phyloP scores from a whole-genome alignment of 2,113 vertebrate genomes.

The Cyphomyrus plagiostoma region DNA sequence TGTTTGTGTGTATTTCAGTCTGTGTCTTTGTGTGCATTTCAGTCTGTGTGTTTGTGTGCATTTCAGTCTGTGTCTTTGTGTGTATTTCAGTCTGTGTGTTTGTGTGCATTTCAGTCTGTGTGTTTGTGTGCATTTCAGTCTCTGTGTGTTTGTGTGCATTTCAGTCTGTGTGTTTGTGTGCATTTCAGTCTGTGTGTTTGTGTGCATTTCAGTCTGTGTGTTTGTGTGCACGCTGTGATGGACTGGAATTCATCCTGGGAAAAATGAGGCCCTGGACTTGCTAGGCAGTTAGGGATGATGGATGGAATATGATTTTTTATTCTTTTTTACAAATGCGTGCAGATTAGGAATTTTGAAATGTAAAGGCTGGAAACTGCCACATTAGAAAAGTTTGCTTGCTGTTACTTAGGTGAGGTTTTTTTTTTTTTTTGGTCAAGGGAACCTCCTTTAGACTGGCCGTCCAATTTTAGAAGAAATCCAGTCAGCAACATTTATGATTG shows the following conservation, averaged over 20 bases:
- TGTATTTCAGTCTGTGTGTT: too few relatives aligned
- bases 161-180: too few relatives aligned
- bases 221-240: neutral
- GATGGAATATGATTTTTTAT: neutral
- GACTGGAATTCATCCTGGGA: neutral
- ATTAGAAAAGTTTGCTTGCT: neutral
- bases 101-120: too few relatives aligned
- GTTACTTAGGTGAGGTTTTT: neutral
- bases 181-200: too few relatives aligned
- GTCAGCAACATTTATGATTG: slow-evolving; percentile 6
- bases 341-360: neutral
- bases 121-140: too few relatives aligned
- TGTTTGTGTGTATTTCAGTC: too few relatives aligned
- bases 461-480: neutral
- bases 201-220: too few relatives aligned
- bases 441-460: neutral
- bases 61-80: too few relatives aligned
- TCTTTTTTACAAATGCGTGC: neutral
- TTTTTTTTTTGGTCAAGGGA: neutral
- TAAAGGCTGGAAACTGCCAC: neutral
- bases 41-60: too few relatives aligned
- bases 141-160: too few relatives aligned
- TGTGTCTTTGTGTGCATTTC: too few relatives aligned
- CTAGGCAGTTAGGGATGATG: neutral
- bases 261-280: neutral